Evolutionary conservation across 2,888 invertebrate genomes (phyloP).

Genomic region (Parasteatoda lunata): DNA sequence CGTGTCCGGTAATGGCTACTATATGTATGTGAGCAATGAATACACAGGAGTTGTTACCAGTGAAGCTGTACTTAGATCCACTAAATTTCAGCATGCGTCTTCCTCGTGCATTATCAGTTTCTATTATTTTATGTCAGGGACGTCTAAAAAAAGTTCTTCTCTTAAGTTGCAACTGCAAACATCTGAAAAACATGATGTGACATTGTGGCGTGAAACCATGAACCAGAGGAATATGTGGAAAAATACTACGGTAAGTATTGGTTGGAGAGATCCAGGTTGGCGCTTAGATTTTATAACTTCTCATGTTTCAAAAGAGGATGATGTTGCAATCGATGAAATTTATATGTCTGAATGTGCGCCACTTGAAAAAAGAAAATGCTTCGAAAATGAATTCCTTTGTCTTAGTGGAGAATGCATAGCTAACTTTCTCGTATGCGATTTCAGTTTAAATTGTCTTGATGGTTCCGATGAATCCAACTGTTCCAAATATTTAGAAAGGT

Average conservation of each 20-base stretch:
- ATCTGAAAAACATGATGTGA: conserved; percentile 14
- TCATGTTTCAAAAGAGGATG: conserved; percentile 47
- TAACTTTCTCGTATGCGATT: conserved; percentile 55
- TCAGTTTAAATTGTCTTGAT: conserved; percentile 60
- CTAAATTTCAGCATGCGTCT: conserved; percentile 42
- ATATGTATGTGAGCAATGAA: conserved; percentile 58
- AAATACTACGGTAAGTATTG: conserved; percentile 46
- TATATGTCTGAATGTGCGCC: conserved; percentile 52
- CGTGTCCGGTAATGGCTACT: conserved; percentile 46
- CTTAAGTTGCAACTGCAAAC: conserved; percentile 46
- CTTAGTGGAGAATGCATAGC: conserved; percentile 55
- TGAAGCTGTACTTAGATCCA: conserved; percentile 53
- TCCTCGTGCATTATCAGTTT: conserved; percentile 61
- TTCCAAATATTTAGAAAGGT: conserved; percentile 52
- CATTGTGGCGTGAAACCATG: conserved; percentile 33
- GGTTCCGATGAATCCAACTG: conserved; percentile 66
- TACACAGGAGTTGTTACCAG: conserved; percentile 41
- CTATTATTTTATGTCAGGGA: conserved; percentile 65
- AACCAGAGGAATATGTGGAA: conserved; percentile 60
- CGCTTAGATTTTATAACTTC: conserved; percentile 60
- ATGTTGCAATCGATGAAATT: conserved; percentile 64
- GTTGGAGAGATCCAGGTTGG: conserved; percentile 53
- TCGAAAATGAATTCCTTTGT: conserved; percentile 54
- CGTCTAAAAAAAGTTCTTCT: conserved; percentile 38
- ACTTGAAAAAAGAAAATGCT: conserved; percentile 54